These are phyloP conservation scores for Mastomys coucha DNA, from an alignment of 2,113 vertebrate species.

Conservation along the genomic window DNA sequence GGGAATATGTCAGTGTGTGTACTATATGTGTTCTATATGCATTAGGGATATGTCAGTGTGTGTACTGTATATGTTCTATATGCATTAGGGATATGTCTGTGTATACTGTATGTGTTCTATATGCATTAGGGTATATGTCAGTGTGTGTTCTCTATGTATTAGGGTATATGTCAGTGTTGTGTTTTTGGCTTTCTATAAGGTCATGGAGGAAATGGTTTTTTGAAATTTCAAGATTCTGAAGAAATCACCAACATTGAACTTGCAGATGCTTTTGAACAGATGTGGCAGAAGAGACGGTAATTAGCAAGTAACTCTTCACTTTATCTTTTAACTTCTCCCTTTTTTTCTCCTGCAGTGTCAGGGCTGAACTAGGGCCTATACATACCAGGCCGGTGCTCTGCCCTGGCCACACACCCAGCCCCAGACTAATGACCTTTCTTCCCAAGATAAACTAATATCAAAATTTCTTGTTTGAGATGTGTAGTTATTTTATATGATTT, in stretches of 20 bases:
- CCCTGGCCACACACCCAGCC: neutral
- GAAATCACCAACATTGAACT: constrained; percentile 99
- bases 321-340: no score
- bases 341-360: neutral
- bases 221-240: constrained; percentile 99
- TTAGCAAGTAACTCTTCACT: neutral
- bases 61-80: no score
- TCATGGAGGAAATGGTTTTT: constrained; percentile 97
- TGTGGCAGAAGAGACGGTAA: constrained; percentile 99
- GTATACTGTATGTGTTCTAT: no score
- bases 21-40: neutral
- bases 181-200: constrained; percentile 86
- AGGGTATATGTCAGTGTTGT: neutral
- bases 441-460: neutral
- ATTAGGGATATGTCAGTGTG: neutral
- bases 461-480: constrained; percentile 36
- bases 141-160: neutral
- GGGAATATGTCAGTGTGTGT: neutral
- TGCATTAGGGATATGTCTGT: neutral
- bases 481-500: constrained; percentile 39
- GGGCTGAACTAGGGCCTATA: neutral
- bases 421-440: constrained; percentile 54
- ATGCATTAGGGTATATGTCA: no score
- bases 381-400: neutral
- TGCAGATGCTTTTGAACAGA: constrained; percentile 98